A percentile compares a stretch with the other conserved stretches of the same genome.
Conservation (phyloP, 2,113 vertebrate genomes). For the Echinops telfairi region DNA sequence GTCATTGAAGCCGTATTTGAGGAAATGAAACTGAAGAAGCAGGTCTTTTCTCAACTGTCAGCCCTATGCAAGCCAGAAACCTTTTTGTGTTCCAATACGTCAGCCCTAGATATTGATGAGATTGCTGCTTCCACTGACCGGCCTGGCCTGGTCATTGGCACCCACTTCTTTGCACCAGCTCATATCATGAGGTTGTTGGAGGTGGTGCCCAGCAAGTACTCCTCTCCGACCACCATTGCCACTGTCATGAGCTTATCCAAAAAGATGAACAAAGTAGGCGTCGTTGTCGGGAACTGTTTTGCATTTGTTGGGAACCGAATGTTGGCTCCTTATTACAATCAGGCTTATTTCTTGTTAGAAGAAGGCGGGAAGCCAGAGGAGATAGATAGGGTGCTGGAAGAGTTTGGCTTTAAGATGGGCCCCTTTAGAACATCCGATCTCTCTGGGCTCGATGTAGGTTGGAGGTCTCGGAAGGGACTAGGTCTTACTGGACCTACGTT, state of each 20-base stretch:
- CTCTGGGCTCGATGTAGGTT: constrained; percentile 93
- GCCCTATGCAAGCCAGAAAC: constrained; percentile 89
- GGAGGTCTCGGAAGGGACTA: constrained; percentile 89
- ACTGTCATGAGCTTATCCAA: constrained; percentile 92
- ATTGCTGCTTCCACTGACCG: constrained; percentile 89
- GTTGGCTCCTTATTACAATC: constrained; percentile 87
- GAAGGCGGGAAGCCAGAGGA: constrained; percentile 93
- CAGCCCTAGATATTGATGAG: constrained; percentile 91
- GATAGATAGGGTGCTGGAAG: constrained; percentile 91
- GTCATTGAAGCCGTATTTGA: constrained; percentile 97
- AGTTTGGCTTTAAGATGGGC: constrained; percentile 95
- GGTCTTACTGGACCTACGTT: constrained; percentile 85
- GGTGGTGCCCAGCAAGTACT: constrained; percentile 90
- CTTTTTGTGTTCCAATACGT: constrained; percentile 94
- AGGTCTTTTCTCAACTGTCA: constrained; percentile 91
- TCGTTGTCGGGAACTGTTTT: constrained; percentile 94
- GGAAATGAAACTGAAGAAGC: constrained; percentile 92
- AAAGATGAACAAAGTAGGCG: constrained; percentile 91
- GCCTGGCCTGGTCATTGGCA: constrained; percentile 93
- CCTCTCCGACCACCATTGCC: constrained; percentile 90
- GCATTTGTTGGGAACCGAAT: constrained; percentile 96
- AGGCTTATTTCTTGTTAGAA: constrained; percentile 93
- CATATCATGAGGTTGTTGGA: constrained; percentile 95
- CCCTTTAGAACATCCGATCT: constrained; percentile 93
- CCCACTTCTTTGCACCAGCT: constrained; percentile 96